phyloP scores from a whole-genome alignment of 2,797 vertebrate species.

The Florisuga fusca region DNA sequence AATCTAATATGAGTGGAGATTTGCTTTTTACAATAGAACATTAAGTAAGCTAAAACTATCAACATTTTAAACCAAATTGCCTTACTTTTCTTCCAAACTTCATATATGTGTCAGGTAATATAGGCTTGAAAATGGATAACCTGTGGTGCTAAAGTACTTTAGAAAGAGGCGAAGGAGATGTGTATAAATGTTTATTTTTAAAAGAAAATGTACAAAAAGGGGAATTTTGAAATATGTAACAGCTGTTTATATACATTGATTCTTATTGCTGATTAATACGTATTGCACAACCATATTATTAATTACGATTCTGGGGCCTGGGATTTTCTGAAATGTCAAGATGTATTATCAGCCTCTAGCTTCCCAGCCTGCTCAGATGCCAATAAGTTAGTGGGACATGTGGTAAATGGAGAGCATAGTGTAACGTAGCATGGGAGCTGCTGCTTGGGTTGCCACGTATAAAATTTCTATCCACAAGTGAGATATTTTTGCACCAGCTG shows the following conservation, averaged over 20 bases:
- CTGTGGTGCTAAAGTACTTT: constrained; percentile 89
- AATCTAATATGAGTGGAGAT: constrained; percentile 75
- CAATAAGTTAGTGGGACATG: constrained; percentile 69
- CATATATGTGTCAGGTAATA: constrained; percentile 86
- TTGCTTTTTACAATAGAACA: constrained; percentile 84
- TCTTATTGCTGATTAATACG: constrained; percentile 91
- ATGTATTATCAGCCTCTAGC: constrained; percentile 63
- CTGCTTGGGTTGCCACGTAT: neutral
- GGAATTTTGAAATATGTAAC: constrained; percentile 88
- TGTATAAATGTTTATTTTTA: constrained; percentile 87
- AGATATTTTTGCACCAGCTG: constrained; percentile 35
- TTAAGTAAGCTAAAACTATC: constrained; percentile 86
- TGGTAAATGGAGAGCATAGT: constrained; percentile 36
- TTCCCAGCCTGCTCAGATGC: constrained; percentile 72
- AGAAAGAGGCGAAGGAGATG: constrained; percentile 80
- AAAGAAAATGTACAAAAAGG: constrained; percentile 84
- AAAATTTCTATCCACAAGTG: neutral
- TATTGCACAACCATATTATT: constrained; percentile 81
- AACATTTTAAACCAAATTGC: constrained; percentile 89
- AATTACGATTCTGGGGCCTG: constrained; percentile 73
- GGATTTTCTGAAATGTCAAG: constrained; percentile 67
- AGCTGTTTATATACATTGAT: constrained; percentile 89
- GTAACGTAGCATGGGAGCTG: constrained; percentile 8
- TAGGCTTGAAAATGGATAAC: constrained; percentile 89
- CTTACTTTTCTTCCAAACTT: constrained; percentile 91